A percentile compares a stretch with the other conserved stretches of the same genome.
These are phyloP conservation scores for Pammene aurita DNA, from an alignment of 2,888 invertebrate genomes.

Conservation along the genomic window DNA sequence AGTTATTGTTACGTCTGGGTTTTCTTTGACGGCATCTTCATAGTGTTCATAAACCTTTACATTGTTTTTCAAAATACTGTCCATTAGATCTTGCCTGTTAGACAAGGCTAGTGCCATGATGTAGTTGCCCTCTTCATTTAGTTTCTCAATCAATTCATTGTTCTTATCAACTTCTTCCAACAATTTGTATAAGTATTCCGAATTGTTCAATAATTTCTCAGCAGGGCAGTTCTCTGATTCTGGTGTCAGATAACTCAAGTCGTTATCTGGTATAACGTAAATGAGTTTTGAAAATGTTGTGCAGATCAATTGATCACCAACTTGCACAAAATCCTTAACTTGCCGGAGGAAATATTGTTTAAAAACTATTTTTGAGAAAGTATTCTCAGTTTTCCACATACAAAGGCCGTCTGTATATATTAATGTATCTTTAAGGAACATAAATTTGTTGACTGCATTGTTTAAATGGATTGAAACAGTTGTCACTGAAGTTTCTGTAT, in stretches of 20 bases:
- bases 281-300: slow-evolving; percentile 65
- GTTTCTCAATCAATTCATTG: slow-evolving; percentile 53
- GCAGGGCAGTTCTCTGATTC: slow-evolving; percentile 55
- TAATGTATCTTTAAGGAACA: slow-evolving; percentile 51
- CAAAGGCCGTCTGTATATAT: slow-evolving; percentile 67
- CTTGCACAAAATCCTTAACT: slow-evolving; percentile 62
- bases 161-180: slow-evolving; percentile 60
- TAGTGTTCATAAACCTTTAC: slow-evolving; percentile 62
- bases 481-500: slow-evolving; percentile 43
- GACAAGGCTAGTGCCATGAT: slow-evolving; percentile 66
- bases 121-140: slow-evolving; percentile 61
- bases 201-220: slow-evolving; percentile 58
- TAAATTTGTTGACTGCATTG: slow-evolving; percentile 60
- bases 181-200: slow-evolving; percentile 60
- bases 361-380: slow-evolving; percentile 54
- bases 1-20: slow-evolving; percentile 55
- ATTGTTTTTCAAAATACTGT: slow-evolving; percentile 54
- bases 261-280: slow-evolving; percentile 59
- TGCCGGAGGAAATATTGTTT: slow-evolving; percentile 60
- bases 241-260: slow-evolving; percentile 51
- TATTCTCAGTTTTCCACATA: slow-evolving; percentile 66
- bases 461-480: slow-evolving; percentile 64
- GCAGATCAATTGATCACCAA: slow-evolving; percentile 62
- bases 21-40: slow-evolving; percentile 58
- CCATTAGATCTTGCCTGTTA: slow-evolving; percentile 66